phyloP scores from a whole-genome alignment of 2,888 invertebrate species.

The Artemia sinica region DNA sequence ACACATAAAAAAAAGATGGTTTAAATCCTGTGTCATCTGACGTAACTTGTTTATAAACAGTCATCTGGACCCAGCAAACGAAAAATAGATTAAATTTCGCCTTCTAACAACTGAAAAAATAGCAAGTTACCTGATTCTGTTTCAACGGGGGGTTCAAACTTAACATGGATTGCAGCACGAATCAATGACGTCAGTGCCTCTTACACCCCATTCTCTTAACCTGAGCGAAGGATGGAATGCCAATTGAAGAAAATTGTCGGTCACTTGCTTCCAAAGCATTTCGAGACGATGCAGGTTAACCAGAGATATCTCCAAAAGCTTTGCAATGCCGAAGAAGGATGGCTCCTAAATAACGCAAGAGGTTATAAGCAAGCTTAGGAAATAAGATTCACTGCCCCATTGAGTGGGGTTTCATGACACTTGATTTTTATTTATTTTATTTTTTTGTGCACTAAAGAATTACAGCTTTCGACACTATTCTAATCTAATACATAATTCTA shows the following conservation, averaged over 20 bases:
- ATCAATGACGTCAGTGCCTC: constrained; percentile 88
- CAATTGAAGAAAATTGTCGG: constrained; percentile 85
- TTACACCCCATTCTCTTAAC: constrained; percentile 94
- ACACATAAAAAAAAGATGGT: too few species aligned
- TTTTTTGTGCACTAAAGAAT: too few species aligned
- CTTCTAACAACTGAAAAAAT: constrained; percentile 17
- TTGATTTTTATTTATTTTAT: too few species aligned
- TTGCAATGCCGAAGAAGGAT: constrained; percentile 88
- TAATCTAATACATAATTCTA: too few species aligned
- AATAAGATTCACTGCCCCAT: too few species aligned
- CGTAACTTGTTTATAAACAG: background rate
- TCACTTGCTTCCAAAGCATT: constrained; percentile 84
- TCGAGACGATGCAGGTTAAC: constrained; percentile 84
- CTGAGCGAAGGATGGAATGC: constrained; percentile 85
- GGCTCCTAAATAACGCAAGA: constrained; percentile 48
- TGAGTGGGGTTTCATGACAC: too few species aligned
- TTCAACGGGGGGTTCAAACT: constrained; percentile 60
- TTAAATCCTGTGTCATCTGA: too few species aligned
- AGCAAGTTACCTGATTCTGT: constrained; percentile 51
- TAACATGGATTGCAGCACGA: constrained; percentile 70
- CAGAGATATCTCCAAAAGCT: constrained; percentile 88
- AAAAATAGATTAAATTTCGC: background rate
- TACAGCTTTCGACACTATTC: too few species aligned
- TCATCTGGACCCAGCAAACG: too few species aligned
- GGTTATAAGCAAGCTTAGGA: too few species aligned